Evolutionary conservation across 2,888 invertebrate genomes (phyloP), one percentile per base, ranked within the genome.

Genomic region (Ochropleura plecta): DNA sequence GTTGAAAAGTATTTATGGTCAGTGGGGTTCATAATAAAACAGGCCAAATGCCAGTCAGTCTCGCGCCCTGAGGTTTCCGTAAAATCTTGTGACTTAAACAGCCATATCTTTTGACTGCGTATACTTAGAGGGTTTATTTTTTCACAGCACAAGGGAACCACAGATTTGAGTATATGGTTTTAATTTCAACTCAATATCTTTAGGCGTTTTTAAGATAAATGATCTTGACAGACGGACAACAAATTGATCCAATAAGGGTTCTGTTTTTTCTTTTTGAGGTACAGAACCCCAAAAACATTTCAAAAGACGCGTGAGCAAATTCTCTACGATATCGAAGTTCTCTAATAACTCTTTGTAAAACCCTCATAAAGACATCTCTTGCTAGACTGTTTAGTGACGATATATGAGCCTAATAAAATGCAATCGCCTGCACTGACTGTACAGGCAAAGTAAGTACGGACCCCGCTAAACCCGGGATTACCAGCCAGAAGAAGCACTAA

Each of bases 401-500:
- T 65, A 60, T 48, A 78, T 42, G 53, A 66, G 60, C n/a, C 49
- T 44, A 60, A 81, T 78, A 78, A 78, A 81, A 62, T 66, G 55
- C 78, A 78, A 78, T 78, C 60, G 44, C 30, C 75, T 12, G 77
- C 44, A 40, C 14, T 30, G 20, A 18, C 12, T 18, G 16, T 57
- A 48, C 44, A 16, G 63, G 46, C 51, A n/a, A 51, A 57, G 46
- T 57, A 55, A 57, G 44, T 53, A 12, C 7, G 14, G 46, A 49
- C 53, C 67, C 48, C 18, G 30, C 16, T 46, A 53, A 70, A 67
- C 48, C 78, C 48, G 30, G 79, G 71, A 83, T 83, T 78, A 68
- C 40, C 48, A 69, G 42, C 3, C 57, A 60, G 79, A 70, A 73
- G 81, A 74, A 73, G 48, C 64, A 80, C 81, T 84, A 84, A 81